A percentile compares a stretch with the other conserved stretches of the same genome.
These are phyloP conservation scores for Apteryx owenii DNA, from an alignment of 2,113 vertebrate species.

Conservation along the genomic window DNA sequence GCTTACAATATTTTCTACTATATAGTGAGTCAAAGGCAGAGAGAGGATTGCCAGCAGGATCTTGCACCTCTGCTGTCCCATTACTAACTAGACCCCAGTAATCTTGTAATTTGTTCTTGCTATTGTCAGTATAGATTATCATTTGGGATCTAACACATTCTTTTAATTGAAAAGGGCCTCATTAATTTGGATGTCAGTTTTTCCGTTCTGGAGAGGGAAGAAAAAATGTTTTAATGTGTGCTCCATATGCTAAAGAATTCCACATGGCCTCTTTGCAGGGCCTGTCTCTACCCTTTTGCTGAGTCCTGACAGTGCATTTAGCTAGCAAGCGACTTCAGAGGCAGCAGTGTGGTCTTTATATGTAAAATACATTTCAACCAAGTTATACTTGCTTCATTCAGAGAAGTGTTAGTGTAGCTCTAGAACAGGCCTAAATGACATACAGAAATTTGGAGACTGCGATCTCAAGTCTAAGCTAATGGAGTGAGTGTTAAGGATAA, in stretches of 20 bases:
- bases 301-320: background rate
- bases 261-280: background rate
- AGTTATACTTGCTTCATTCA: background rate
- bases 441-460: background rate
- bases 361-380: background rate
- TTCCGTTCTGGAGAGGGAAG: background rate
- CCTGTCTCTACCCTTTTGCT: background rate
- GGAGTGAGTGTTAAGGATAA: background rate
- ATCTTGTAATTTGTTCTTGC: background rate
- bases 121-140: background rate
- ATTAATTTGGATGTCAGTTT: background rate
- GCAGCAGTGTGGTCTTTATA: background rate
- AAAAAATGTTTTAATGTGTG: background rate
- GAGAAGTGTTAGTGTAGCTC: background rate
- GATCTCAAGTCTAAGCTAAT: background rate
- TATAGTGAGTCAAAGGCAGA: background rate
- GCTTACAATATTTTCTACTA: background rate
- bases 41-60: background rate
- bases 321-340: background rate
- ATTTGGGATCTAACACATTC: background rate
- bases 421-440: accelerated
- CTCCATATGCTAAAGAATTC: background rate
- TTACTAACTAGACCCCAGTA: background rate
- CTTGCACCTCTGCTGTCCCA: background rate
- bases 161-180: background rate